Evolutionary conservation across 1,140 invertebrate species (phyloP).

Genomic region (Leptinotarsa defecta): DNA sequence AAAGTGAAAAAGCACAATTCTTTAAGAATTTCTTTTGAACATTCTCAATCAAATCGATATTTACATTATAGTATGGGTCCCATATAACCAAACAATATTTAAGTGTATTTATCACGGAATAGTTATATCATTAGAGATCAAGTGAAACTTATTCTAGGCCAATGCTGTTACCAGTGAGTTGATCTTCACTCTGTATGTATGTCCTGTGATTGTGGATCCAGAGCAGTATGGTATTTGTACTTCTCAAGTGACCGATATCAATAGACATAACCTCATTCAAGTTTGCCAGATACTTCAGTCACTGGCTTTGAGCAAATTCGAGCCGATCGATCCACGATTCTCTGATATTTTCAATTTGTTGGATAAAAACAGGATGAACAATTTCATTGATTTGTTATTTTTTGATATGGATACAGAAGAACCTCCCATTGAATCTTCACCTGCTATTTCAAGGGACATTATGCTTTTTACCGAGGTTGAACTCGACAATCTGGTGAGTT

Average conservation of each 20-base stretch:
- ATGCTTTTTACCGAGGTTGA: constrained; percentile 72
- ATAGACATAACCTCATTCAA: constrained; percentile 92
- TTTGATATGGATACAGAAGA: constrained; percentile 65
- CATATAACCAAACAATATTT: too few relatives aligned
- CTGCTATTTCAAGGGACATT: constrained; percentile 65
- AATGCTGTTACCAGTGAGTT: constrained; percentile 88
- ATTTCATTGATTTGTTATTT: constrained; percentile 73
- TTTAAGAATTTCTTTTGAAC: too few relatives aligned
- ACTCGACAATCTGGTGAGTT: constrained; percentile 65
- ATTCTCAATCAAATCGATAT: too few relatives aligned
- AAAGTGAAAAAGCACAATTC: too few relatives aligned
- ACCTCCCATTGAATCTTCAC: constrained; percentile 62
- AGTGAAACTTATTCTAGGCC: constrained; percentile 59
- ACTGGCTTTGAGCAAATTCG: constrained; percentile 82
- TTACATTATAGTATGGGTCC: too few relatives aligned
- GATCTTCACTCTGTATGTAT: constrained; percentile 93
- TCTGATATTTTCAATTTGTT: constrained; percentile 77
- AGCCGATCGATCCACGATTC: constrained; percentile 74
- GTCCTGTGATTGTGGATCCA: constrained; percentile 94
- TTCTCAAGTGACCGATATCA: constrained; percentile 88
- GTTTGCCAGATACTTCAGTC: constrained; percentile 89
- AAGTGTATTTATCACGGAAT: too few relatives aligned
- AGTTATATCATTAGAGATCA: not conserved
- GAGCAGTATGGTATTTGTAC: constrained; percentile 96
- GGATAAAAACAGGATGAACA: constrained; percentile 76